Conservation (phyloP, 2,113 vertebrate genomes). For the Erpornis zantholeuca region DNA sequence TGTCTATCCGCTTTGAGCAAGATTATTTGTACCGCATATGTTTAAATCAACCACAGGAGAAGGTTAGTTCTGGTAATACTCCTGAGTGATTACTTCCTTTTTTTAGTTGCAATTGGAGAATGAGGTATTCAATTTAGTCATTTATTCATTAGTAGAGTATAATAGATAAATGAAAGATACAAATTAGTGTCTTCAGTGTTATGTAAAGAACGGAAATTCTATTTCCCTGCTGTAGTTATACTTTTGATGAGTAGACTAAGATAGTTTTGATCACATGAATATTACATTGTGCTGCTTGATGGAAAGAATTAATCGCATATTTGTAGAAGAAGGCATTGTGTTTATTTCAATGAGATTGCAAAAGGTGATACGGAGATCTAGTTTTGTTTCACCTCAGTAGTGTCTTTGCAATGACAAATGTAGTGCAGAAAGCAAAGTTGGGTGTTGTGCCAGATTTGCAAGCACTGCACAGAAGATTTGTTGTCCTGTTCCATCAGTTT, state of each 20-base stretch:
- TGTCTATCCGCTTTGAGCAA: neutral
- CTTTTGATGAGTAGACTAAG: neutral
- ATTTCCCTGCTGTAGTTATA: neutral
- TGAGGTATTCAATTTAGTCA: neutral
- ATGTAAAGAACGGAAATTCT: slow-evolving; percentile 16
- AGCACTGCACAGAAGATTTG: neutral
- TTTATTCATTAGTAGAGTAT: slow-evolving; percentile 8
- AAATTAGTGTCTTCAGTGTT: neutral
- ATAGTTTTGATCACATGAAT: neutral
- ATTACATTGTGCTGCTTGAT: neutral
- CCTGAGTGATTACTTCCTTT: neutral
- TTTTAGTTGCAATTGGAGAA: neutral
- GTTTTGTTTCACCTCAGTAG: neutral
- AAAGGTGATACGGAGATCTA: neutral
- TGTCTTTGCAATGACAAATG: neutral
- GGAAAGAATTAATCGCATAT: neutral
- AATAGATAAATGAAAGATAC: slow-evolving; percentile 5
- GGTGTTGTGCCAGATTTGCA: neutral
- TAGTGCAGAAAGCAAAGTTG: neutral
- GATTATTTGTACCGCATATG: neutral
- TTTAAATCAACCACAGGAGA: neutral
- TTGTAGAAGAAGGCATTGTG: neutral
- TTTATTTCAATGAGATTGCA: slow-evolving; percentile 9
- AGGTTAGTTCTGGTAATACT: neutral
- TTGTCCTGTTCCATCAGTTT: neutral